These are phyloP conservation scores for Phaonia tiefii DNA, from an alignment of 2,888 invertebrate species.

Conservation along the genomic window DNA sequence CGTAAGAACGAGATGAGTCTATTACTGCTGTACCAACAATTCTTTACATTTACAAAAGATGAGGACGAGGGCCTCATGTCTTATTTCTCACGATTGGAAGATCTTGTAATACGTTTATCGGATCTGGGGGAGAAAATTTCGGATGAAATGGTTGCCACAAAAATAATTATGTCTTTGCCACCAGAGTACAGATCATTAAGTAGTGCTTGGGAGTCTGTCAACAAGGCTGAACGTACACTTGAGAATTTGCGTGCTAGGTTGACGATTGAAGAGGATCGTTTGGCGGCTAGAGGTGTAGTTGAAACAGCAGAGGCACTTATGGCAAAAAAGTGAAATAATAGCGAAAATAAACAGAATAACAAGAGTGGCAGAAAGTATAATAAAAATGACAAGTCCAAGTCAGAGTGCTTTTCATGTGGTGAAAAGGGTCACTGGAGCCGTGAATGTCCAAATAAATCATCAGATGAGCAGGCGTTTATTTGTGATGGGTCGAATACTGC, in stretches of 20 bases:
- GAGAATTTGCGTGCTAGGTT: constrained; percentile 3
- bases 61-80: not conserved
- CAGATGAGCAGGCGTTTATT: constrained; percentile 2
- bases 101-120: not conserved
- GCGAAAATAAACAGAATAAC: too few relatives aligned
- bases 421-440: constrained; percentile 11
- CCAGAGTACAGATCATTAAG: not conserved
- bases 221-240: not conserved
- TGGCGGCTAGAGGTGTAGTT: not conserved
- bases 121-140: not conserved
- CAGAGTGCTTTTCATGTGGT: too few relatives aligned
- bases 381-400: too few relatives aligned
- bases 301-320: constrained; percentile 1
- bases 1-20: too few relatives aligned
- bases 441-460: not conserved
- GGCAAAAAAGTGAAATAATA: too few relatives aligned
- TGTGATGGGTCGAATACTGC: constrained; percentile 1
- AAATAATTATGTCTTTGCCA: constrained; percentile 3
- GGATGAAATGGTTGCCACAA: not conserved
- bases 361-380: too few relatives aligned
- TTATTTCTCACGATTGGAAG: not conserved
- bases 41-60: constrained; percentile 10
- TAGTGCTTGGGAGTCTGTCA: constrained; percentile 6
- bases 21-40: too few relatives aligned
- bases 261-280: too few relatives aligned